Evolutionary conservation across 2,797 vertebrate genomes (phyloP).

Genomic region (Microctenopoma lineatum): DNA sequence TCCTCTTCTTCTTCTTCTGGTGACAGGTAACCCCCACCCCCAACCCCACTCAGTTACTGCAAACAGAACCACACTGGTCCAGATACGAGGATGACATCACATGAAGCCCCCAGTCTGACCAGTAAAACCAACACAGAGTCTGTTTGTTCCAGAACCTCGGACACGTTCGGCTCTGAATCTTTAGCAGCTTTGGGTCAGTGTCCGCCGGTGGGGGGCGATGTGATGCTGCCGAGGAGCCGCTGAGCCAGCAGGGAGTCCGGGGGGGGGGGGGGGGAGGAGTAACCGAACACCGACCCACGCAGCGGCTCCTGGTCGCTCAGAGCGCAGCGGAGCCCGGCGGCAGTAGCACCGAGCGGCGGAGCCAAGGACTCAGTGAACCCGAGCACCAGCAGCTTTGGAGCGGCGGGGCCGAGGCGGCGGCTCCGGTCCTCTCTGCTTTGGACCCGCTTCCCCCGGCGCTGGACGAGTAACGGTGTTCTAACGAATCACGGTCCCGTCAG

Average conservation of each 20-base stretch:
- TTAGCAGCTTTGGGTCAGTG: too few relatives aligned
- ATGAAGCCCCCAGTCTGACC: too few relatives aligned
- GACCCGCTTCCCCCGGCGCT: not conserved
- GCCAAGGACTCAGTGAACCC: not conserved
- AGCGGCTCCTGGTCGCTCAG: conserved; percentile 51
- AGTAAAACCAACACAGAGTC: too few relatives aligned
- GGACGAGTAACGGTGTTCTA: conserved; percentile 40
- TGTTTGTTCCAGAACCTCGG: too few relatives aligned
- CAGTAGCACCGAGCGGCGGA: conserved; percentile 29
- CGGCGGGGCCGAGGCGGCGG: conserved; percentile 37
- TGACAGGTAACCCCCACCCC: too few relatives aligned
- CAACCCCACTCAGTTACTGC: too few relatives aligned
- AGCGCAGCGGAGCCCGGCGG: conserved; percentile 35
- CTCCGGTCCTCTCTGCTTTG: conserved; percentile 25
- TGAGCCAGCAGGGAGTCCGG: conserved; percentile 58
- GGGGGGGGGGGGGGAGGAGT: conserved; percentile 47
- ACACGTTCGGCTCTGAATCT: too few relatives aligned
- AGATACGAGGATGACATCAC: not conserved
- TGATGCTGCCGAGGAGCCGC: conserved; percentile 64
- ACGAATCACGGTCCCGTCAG: conserved; percentile 6
- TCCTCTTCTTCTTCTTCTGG: too few relatives aligned
- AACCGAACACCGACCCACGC: conserved; percentile 62
- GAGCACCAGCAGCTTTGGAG: conserved; percentile 4
- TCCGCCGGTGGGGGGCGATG: conserved; percentile 65
- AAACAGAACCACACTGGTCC: conserved; percentile 2